These are phyloP conservation scores for Recurvirostra avosetta DNA, from an alignment of 2,113 vertebrate genomes.

Conservation along the genomic window DNA sequence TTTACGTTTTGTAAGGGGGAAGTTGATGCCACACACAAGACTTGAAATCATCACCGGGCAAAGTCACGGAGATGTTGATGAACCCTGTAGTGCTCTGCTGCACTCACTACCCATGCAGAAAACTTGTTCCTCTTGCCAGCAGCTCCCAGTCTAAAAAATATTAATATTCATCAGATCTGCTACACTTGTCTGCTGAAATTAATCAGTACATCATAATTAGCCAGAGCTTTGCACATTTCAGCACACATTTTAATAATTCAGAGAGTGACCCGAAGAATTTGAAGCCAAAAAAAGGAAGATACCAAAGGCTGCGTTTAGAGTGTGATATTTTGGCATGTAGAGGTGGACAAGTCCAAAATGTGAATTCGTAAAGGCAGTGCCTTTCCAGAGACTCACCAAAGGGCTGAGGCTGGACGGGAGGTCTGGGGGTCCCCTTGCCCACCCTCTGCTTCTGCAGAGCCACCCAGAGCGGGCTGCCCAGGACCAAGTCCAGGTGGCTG, in stretches of 20 bases:
- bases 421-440: no score
- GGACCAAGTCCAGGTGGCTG: neutral
- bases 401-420: neutral
- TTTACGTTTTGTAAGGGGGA: neutral
- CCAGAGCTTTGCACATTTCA: neutral
- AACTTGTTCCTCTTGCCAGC: neutral
- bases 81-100: neutral
- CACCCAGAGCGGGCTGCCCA: neutral
- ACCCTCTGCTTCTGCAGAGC: neutral
- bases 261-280: neutral
- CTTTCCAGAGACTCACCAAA: neutral
- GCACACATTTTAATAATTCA: conserved; percentile 30
- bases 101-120: neutral
- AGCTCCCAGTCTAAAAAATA: conserved; percentile 31
- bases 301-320: neutral
- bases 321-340: neutral
- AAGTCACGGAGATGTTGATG: neutral
- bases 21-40: neutral
- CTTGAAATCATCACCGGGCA: neutral
- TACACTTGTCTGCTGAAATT: conserved; percentile 36
- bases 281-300: neutral
- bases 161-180: conserved; percentile 45
- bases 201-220: conserved; percentile 51
- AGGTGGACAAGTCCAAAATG: neutral
- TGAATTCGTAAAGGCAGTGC: neutral